Percentiles rank a stretch among this genome's conserved stretches.
phyloP scores from a whole-genome alignment of 1,140 invertebrate genomes.

The Periplaneta americana region DNA sequence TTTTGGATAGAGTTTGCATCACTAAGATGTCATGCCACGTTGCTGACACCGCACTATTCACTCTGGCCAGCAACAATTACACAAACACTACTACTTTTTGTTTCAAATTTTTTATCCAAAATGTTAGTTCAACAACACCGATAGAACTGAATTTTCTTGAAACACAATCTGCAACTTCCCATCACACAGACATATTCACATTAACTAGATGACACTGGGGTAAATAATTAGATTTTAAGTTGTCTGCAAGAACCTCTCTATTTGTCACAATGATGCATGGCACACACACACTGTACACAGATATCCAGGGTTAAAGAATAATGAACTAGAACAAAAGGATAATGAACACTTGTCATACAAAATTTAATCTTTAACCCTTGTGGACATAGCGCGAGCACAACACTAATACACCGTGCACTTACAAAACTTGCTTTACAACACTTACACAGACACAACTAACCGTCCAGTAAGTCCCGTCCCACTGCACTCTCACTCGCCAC shows the following conservation, averaged over 20 bases:
- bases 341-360: conserved; percentile 1
- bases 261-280: conserved; percentile 9
- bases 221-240: conserved; percentile 10
- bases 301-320: conserved; percentile 11
- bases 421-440: conserved; percentile 11
- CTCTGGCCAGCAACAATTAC: neutral
- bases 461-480: neutral
- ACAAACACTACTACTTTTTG: neutral
- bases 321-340: neutral
- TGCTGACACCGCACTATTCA: neutral
- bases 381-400: neutral
- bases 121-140: conserved; percentile 3
- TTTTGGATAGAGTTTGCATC: neutral
- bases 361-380: conserved; percentile 3
- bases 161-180: conserved; percentile 2
- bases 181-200: neutral
- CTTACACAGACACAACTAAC: neutral
- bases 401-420: conserved; percentile 13
- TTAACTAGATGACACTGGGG: conserved; percentile 3
- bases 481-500: neutral
- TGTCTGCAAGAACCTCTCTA: conserved; percentile 14
- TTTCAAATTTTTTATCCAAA: neutral
- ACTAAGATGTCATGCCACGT: no score
- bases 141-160: neutral
- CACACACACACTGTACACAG: conserved; percentile 9